These are phyloP conservation scores for Pollenia angustigena DNA, from an alignment of 2,888 invertebrate genomes.

Conservation along the genomic window DNA sequence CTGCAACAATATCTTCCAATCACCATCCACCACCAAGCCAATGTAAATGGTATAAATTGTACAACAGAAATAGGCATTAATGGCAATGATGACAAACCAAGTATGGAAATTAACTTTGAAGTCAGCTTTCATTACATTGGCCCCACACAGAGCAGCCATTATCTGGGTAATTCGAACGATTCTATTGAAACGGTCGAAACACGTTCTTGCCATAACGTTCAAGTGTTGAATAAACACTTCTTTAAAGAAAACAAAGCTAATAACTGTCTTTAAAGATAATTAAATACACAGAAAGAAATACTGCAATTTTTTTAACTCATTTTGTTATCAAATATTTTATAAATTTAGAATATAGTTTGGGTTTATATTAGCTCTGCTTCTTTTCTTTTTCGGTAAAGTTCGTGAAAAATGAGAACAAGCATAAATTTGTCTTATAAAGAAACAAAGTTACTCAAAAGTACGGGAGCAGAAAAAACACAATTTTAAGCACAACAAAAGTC, in stretches of 20 bases:
- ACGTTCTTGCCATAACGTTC: constrained; percentile 18
- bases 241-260: neutral
- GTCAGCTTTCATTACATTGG: constrained; percentile 73
- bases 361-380: no score
- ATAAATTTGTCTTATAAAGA: no score
- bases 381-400: no score
- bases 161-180: neutral
- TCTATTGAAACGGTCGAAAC: constrained; percentile 20
- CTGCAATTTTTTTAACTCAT: no score
- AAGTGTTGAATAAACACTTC: neutral
- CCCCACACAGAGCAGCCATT: constrained; percentile 72
- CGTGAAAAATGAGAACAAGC: no score
- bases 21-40: constrained; percentile 73
- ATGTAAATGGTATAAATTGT: constrained; percentile 77
- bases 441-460: no score
- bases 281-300: no score
- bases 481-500: no score
- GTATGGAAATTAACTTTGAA: constrained; percentile 75
- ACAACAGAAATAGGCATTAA: constrained; percentile 71
- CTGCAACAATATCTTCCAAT: constrained; percentile 76
- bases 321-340: no score
- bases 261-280: no score
- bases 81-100: constrained; percentile 67
- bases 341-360: no score
- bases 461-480: no score